Evolutionary conservation across 1,140 invertebrate species (phyloP), one percentile per base, ranked within the genome.

Genomic region (Lepidurus arcticus): DNA sequence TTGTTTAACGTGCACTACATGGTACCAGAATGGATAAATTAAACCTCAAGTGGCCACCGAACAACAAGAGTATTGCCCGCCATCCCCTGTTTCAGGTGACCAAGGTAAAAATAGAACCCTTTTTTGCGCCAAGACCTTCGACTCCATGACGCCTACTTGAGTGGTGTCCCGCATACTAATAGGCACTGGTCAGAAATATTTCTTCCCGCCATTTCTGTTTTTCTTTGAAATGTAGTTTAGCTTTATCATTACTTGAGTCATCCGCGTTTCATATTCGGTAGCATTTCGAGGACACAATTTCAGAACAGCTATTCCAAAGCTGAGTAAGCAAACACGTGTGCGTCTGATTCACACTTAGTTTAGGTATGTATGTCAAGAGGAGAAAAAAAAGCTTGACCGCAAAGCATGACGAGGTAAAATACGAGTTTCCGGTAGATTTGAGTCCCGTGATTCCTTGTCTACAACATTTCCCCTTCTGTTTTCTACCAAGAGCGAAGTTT

Each of bases 11-110:
- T 65, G 53, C 16, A 44, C 16, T 42, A 76, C 42, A 10, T 42
- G 7, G 16, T 44, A 9, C 75, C 47, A 47, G 11, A 65, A 76
- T 76, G 75, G 43, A 76, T 42, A 75, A 75, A 42, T 13, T 75
- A 42, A 75, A 44, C 43, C 26, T 76, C n/a, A 76, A 76, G 75
- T 76, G 75, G 75, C 53, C 53, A 9, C 53, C 53, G 16, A 65
- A 65, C 53, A 47, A 76, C 47, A 78, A 44, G 73, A 78, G 45
- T 44, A 78, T 78, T 34, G 78, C 78, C 7, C 73, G 78, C 43
- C 78, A 78, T 74, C 78, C 78, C 24, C 78, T 78, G 26, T 74
- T 78, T 21, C 78, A 78, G 45, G 78, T 78, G 44, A 78, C 78
- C 73, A 78, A 78, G 78, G 78, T 78, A 74, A 74, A 44, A 10